These are phyloP conservation scores for Lamellibrachia columna DNA, from an alignment of 2,888 invertebrate genomes.

Conservation along the genomic window DNA sequence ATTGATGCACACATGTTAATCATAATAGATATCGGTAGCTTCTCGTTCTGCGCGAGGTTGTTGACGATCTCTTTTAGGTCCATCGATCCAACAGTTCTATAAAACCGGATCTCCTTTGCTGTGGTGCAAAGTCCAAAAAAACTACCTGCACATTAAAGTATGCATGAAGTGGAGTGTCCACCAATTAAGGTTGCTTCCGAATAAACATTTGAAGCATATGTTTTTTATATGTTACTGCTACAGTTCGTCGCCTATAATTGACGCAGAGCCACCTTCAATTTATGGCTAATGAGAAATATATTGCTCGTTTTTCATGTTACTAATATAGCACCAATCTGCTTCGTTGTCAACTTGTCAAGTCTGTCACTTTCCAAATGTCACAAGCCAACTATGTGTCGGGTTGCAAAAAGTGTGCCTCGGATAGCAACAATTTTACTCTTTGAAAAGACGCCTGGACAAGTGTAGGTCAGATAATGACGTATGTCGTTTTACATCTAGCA, in stretches of 20 bases:
- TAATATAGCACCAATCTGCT: neutral
- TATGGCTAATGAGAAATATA: neutral
- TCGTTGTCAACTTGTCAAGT: neutral
- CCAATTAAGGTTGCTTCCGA: neutral
- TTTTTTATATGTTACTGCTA: neutral
- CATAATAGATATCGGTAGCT: too few species aligned
- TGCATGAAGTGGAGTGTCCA: neutral
- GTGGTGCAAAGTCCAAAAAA: neutral
- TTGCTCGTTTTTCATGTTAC: neutral
- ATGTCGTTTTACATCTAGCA: neutral
- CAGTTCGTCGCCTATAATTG: neutral
- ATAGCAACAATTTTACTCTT: neutral
- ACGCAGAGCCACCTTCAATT: neutral
- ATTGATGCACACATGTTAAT: too few species aligned
- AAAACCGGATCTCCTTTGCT: too few species aligned
- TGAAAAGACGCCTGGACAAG: neutral
- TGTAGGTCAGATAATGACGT: neutral
- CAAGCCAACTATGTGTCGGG: neutral
- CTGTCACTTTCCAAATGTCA: neutral
- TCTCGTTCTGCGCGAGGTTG: too few species aligned
- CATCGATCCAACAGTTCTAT: too few species aligned
- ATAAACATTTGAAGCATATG: neutral
- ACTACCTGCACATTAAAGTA: neutral
- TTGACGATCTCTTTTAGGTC: too few species aligned
- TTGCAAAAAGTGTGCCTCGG: neutral